Percentiles rank a stretch among this genome's conserved stretches.
Conservation (phyloP, 2,113 vertebrate species). For the Leptosomus discolor region DNA sequence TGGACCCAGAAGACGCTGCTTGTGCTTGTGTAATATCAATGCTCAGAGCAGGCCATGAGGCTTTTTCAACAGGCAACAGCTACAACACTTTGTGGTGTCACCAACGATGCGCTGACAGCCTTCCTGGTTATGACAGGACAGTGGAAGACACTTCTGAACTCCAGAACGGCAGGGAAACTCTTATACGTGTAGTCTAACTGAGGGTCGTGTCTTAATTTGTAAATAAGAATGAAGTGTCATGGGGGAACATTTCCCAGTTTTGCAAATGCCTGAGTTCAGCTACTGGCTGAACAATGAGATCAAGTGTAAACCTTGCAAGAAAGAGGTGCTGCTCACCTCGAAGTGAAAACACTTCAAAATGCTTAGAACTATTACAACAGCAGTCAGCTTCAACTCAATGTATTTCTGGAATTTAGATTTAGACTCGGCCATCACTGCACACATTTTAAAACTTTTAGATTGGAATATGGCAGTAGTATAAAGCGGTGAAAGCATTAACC, state of each 20-base stretch:
- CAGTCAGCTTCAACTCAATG: background rate
- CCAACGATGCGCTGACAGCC: background rate
- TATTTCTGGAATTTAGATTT: background rate
- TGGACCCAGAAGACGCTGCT: background rate
- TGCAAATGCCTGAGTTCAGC: background rate
- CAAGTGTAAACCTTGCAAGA: background rate
- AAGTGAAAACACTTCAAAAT: background rate
- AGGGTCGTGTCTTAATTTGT: background rate
- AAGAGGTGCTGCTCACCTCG: background rate
- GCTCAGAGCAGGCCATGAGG: background rate
- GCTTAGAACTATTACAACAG: background rate
- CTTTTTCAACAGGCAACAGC: background rate
- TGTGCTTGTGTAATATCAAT: background rate
- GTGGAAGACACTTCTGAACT: background rate
- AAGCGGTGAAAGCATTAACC: background rate
- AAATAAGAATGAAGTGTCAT: background rate
- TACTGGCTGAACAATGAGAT: background rate
- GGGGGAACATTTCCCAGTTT: background rate
- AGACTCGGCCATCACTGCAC: background rate
- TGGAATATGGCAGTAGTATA: background rate
- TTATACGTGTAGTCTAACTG: background rate
- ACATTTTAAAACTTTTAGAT: background rate
- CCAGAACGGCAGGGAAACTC: background rate
- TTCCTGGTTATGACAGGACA: background rate
- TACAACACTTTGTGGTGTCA: background rate